Evolutionary conservation across 2,888 invertebrate species (phyloP).

Genomic region (Griposia aprilina): DNA sequence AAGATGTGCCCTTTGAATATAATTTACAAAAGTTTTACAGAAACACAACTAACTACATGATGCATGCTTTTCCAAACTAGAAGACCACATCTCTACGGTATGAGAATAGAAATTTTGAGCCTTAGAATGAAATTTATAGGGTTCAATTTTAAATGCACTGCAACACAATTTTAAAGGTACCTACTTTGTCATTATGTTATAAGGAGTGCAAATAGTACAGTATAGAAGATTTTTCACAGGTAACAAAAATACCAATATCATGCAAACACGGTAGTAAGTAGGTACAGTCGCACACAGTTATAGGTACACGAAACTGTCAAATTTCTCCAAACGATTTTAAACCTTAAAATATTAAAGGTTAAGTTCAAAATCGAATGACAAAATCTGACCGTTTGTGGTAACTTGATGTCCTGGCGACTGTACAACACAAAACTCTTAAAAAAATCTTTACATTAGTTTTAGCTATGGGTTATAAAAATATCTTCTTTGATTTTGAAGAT

Average conservation of each 20-base stretch:
- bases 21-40: constrained; percentile 1
- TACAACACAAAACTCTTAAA: not conserved
- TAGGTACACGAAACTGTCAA: too few relatives aligned
- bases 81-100: constrained; percentile 53
- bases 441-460: not conserved
- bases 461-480: not conserved
- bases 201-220: not conserved
- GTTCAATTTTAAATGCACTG: not conserved
- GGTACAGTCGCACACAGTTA: too few relatives aligned
- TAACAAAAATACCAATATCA: constrained; percentile 13
- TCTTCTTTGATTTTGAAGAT: not conserved
- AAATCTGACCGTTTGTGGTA: too few relatives aligned
- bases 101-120: constrained; percentile 69
- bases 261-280: not conserved
- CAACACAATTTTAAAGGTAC: not conserved
- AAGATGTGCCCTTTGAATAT: constrained; percentile 4
- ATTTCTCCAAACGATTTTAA: too few relatives aligned
- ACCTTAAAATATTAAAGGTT: too few relatives aligned
- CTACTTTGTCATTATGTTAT: not conserved
- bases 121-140: not conserved
- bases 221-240: not conserved
- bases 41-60: constrained; percentile 34
- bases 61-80: constrained; percentile 56
- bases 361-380: too few relatives aligned
- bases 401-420: too few relatives aligned